Percentiles rank a stretch among this genome's conserved stretches.
These are phyloP conservation scores for Merodon equestris DNA, from an alignment of 2,888 invertebrate genomes.

Conservation along the genomic window DNA sequence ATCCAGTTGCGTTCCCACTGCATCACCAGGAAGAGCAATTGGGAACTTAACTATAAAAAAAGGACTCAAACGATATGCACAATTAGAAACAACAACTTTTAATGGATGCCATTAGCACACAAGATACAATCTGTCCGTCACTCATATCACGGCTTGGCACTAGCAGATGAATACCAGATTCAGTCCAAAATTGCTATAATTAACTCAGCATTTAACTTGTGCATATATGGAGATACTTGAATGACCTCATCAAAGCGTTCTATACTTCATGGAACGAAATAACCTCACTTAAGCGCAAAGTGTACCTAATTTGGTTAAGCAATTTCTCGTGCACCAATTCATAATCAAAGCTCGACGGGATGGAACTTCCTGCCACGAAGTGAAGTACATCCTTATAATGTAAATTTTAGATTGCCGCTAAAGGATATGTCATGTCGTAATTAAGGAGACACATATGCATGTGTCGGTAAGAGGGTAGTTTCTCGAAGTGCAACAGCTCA, in stretches of 20 bases:
- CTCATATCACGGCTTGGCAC: not conserved
- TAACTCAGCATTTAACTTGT: slow-evolving; percentile 34
- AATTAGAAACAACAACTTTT: slow-evolving; percentile 61
- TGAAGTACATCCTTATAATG: not conserved
- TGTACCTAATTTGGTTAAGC: slow-evolving; percentile 47
- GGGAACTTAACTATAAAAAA: no score
- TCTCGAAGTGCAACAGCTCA: slow-evolving; percentile 7
- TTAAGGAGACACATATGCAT: no score
- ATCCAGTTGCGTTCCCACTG: slow-evolving; percentile 62
- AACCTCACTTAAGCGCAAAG: slow-evolving; percentile 33
- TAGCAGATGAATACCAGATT: slow-evolving; percentile 29
- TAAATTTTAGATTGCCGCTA: slow-evolving; percentile 13
- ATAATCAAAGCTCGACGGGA: no score
- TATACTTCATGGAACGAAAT: slow-evolving; percentile 16
- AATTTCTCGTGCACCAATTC: slow-evolving; percentile 5
- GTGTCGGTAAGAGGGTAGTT: slow-evolving; percentile 9
- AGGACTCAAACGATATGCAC: no score
- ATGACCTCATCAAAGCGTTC: slow-evolving; percentile 45
- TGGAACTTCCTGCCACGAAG: no score
- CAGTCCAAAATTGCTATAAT: slow-evolving; percentile 35
- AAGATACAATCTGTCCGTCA: slow-evolving; percentile 27
- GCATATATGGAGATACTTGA: slow-evolving; percentile 20
- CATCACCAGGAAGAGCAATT: slow-evolving; percentile 42
- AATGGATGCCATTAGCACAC: slow-evolving; percentile 64
- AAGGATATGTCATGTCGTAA: slow-evolving; percentile 40